Evolutionary conservation across 2,888 invertebrate genomes (phyloP).

Genomic region (Parnassius smintheus): DNA sequence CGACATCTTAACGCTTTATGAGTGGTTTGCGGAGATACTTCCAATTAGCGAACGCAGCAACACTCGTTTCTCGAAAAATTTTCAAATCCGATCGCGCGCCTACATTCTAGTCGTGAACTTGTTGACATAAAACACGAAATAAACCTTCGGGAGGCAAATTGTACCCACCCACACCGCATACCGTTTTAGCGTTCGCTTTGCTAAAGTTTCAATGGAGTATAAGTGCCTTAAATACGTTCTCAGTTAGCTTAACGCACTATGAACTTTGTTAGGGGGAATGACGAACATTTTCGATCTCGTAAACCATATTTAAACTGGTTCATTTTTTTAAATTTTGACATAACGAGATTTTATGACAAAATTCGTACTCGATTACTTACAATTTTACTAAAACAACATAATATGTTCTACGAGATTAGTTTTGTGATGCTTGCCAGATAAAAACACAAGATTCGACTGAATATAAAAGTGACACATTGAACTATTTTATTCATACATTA

Average conservation of each 20-base stretch:
- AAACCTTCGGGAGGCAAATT: slow-evolving; percentile 11
- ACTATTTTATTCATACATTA: too few relatives aligned
- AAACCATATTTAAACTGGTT: slow-evolving; percentile 1
- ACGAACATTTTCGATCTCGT: slow-evolving; percentile 1
- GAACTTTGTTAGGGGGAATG: slow-evolving; percentile 2
- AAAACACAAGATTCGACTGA: too few relatives aligned
- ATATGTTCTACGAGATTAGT: too few relatives aligned
- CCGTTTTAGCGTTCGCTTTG: slow-evolving; percentile 13
- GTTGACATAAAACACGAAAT: slow-evolving; percentile 18
- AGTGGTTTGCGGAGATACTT: not conserved
- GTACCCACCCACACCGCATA: slow-evolving; percentile 12
- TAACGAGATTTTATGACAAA: too few relatives aligned
- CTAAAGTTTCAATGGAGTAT: slow-evolving; percentile 19
- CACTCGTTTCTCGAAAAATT: slow-evolving; percentile 13
- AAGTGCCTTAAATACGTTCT: slow-evolving; percentile 19
- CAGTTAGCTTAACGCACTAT: slow-evolving; percentile 12
- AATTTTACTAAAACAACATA: too few relatives aligned
- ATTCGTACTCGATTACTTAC: not conserved
- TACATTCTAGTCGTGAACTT: slow-evolving; percentile 8
- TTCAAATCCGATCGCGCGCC: slow-evolving; percentile 8
- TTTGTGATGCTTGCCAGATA: too few relatives aligned
- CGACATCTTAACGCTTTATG: not conserved
- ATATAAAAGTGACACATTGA: too few relatives aligned
- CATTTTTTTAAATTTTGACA: too few relatives aligned
- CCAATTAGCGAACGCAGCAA: slow-evolving; percentile 5